Evolutionary conservation across 2,888 invertebrate genomes (phyloP).

Genomic region (Protonemura montana): DNA sequence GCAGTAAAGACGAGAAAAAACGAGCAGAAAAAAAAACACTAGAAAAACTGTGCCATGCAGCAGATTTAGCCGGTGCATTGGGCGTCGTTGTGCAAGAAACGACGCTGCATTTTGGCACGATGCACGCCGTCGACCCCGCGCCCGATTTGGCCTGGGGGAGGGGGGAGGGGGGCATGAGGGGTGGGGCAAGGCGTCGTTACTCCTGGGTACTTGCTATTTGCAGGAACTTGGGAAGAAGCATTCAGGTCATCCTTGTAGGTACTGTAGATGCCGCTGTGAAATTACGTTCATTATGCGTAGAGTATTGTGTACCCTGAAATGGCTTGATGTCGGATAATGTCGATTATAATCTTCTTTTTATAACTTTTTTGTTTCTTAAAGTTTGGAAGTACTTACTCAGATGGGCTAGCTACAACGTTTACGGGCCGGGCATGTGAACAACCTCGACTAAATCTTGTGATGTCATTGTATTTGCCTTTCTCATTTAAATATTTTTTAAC

Average conservation of each 20-base stretch:
- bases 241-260: background rate
- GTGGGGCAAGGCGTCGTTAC: background rate
- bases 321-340: background rate
- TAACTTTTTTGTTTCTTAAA: background rate
- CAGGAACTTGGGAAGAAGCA: background rate
- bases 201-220: background rate
- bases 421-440: too few relatives aligned
- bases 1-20: background rate
- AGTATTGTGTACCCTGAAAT: background rate
- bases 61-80: background rate
- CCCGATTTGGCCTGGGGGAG: constrained; percentile 7
- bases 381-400: background rate
- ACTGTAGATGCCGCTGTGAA: background rate
- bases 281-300: background rate
- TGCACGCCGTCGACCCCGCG: constrained; percentile 9
- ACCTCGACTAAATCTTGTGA: too few relatives aligned
- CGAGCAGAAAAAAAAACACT: background rate
- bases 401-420: too few relatives aligned
- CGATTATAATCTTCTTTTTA: background rate
- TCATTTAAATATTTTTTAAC: too few relatives aligned
- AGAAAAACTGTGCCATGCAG: background rate
- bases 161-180: constrained; percentile 1
- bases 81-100: constrained; percentile 27
- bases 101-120: constrained; percentile 27
- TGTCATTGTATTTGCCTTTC: too few relatives aligned